Conservation (phyloP, 2,113 vertebrate species). For the Gopherus flavomarginatus region DNA sequence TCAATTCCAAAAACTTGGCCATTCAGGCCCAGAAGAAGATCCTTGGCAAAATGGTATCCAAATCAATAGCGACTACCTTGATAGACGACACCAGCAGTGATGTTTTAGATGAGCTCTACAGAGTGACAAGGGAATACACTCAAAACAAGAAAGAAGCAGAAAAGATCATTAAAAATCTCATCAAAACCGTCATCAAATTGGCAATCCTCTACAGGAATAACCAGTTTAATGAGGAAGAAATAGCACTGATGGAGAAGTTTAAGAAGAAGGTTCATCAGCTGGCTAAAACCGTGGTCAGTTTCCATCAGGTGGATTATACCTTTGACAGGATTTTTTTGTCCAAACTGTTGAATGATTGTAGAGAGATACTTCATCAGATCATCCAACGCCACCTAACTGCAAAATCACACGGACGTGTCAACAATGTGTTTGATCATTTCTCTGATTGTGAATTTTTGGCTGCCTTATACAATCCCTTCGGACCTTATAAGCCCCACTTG, state of each 20-base stretch:
- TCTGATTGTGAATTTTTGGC: conserved; percentile 89
- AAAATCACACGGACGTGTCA: conserved; percentile 87
- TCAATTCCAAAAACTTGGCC: conserved; percentile 89
- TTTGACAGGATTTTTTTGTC: conserved; percentile 87
- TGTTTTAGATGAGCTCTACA: conserved; percentile 88
- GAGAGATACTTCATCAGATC: conserved; percentile 85
- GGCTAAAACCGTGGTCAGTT: conserved; percentile 90
- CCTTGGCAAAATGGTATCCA: conserved; percentile 89
- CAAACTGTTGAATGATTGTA: conserved; percentile 83
- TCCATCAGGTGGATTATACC: conserved; percentile 89
- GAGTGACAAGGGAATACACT: conserved; percentile 85
- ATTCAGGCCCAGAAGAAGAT: conserved; percentile 92
- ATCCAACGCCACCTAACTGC: conserved; percentile 88
- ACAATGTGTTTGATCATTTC: conserved; percentile 90
- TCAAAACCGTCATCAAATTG: conserved; percentile 89
- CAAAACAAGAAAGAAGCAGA: conserved; percentile 87
- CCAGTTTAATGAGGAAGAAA: conserved; percentile 87
- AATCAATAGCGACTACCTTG: conserved; percentile 86
- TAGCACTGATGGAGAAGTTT: conserved; percentile 85
- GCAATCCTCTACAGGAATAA: conserved; percentile 88
- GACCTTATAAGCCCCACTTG: conserved; percentile 84
- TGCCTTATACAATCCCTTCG: conserved; percentile 87
- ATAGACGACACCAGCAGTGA: conserved; percentile 91
- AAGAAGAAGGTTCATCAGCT: conserved; percentile 91
- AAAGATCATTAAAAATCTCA: conserved; percentile 88